A percentile compares a stretch with the other conserved stretches of the same genome.
Conservation (phyloP, 2,113 vertebrate genomes). For the Odocoileus virginianus region DNA sequence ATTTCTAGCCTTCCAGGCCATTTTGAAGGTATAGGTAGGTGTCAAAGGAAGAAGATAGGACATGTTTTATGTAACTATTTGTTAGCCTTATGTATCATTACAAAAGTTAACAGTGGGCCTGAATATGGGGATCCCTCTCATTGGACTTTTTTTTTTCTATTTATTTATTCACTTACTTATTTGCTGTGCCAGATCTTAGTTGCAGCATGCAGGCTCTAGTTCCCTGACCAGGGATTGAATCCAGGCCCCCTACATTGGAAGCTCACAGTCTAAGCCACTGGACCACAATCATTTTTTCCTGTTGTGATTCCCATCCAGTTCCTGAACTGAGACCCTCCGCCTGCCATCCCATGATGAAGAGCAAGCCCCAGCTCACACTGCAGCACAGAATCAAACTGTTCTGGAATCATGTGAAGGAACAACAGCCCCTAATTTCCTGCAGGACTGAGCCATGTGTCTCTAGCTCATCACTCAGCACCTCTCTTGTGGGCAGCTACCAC, state of each 20-base stretch:
- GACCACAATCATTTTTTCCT: neutral
- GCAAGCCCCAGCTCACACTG: neutral
- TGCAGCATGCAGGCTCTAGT: neutral
- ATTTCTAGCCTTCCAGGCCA: neutral
- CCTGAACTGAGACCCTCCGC: neutral
- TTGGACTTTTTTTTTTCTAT: neutral
- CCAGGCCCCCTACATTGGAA: neutral
- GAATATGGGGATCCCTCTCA: neutral
- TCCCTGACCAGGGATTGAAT: neutral
- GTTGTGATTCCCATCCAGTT: neutral
- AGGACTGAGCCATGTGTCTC: neutral
- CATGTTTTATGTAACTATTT: neutral
- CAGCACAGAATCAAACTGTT: neutral
- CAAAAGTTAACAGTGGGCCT: neutral
- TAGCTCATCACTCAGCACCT: neutral
- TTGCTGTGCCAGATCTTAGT: neutral
- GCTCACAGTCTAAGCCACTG: neutral
- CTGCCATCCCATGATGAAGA: fast-evolving
- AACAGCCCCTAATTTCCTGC: neutral
- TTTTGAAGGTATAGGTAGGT: neutral
- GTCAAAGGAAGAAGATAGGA: neutral
- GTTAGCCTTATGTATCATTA: neutral
- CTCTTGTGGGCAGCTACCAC: neutral
- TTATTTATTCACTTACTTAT: neutral
- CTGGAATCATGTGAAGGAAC: neutral